Base-by-base conservation (phyloP, 2,888 invertebrate genomes). In the Polyploca ridens region DNA sequence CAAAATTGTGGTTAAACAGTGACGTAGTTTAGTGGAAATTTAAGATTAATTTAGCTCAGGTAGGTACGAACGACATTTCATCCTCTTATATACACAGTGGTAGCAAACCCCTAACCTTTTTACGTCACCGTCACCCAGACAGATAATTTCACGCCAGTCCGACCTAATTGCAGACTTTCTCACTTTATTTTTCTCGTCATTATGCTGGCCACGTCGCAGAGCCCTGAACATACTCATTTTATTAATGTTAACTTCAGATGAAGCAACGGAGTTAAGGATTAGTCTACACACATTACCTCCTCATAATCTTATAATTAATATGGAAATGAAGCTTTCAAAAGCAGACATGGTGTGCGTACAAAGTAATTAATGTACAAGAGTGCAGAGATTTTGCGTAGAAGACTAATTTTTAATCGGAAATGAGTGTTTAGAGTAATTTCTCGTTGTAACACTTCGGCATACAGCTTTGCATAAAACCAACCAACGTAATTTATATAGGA, bases 211-310 rank as follows among this genome's bases (percentile, higher is more conserved):
- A 46, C 46, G 46, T 46, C n/a, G n/a, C 46, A 5, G 46, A 0
- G n/a, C n/a, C 46, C n/a, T 46, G 46, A 46, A 46, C 46, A 46
- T n/a, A 7, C 46, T n/a, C 46, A 46, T 46, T 46, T n/a, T n/a
- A 46, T 46, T 46, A 5, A 46, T 10, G n/a, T n/a, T 46, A 46
- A 46, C 46, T n/a, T 46, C 46, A n/a, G n/a, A 46, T n/a, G 5
- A 7, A 5, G n/a, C 44, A 4, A 6, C 46, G 7, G 46, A n/a
- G 46, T 14, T 46, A n/a, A 46, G n/a, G 46, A 5, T 46, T 46
- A 46, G 46, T n/a, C 46, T 46, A n/a, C n/a, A 46, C 46, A 46
- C 46, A 46, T n/a, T 46, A n/a, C 46, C 46, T 46, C 46, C 46
- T 46, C n/a, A 46, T 46, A n/a, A n/a, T 46, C 46, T 13, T 46